phyloP scores from a whole-genome alignment of 2,797 vertebrate species.

The Sebastes matsubarae region DNA sequence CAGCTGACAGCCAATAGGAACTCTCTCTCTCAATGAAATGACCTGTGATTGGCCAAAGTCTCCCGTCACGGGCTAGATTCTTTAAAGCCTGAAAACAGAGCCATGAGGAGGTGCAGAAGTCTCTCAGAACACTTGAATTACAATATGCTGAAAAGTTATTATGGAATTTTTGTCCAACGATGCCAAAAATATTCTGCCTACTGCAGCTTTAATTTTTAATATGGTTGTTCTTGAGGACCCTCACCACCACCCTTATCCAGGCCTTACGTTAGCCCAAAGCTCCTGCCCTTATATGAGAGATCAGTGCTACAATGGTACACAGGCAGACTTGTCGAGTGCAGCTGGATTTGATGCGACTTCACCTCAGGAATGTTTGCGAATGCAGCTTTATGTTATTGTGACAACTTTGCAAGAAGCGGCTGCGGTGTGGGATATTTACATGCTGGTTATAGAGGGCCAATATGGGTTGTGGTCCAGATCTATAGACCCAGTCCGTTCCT shows the following conservation, averaged over 20 bases:
- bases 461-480: background rate
- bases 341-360: background rate
- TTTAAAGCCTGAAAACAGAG: no score
- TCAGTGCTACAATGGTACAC: background rate
- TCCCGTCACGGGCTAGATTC: no score
- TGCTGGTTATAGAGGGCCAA: background rate
- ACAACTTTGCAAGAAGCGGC: background rate
- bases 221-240: background rate
- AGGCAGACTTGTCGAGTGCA: background rate
- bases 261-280: no score
- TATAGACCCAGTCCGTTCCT: background rate
- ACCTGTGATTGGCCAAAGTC: no score
- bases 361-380: background rate
- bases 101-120: no score
- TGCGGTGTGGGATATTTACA: background rate
- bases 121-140: no score
- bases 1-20: no score
- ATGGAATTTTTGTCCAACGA: fast-evolving
- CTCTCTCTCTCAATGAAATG: no score
- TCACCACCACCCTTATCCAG: background rate
- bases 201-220: no score
- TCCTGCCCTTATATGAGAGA: background rate
- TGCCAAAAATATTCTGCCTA: no score
- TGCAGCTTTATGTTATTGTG: background rate
- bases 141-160: no score